Evolutionary conservation across 2,888 invertebrate species (phyloP), one percentile per base, ranked within the genome.

Genomic region (Drosophila helvetica): DNA sequence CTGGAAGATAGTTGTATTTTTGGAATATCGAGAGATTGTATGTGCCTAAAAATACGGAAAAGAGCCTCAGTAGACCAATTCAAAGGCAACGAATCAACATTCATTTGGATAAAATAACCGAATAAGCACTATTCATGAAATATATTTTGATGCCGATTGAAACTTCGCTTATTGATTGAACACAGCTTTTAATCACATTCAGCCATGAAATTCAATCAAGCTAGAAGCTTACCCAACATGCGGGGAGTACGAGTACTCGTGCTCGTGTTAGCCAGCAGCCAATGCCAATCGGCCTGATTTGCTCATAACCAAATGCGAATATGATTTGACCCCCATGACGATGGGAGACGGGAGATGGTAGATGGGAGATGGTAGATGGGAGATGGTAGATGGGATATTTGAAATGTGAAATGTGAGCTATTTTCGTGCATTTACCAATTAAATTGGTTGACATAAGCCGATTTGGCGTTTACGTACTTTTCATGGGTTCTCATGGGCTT

Each of bases 381-480:
- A 0, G 22, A 1, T 19, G 22, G 22, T 22, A 5, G 22, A 22
- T 22, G 22, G 27, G 27, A 27, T 22, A 27, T 27, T 7, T 27
- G 7, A 38, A 12, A 47, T 46, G 18, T 18, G 12, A 30, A 33
- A 19, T 53, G 19, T 50, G 30, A 48, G 46, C 18, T 72, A 57
- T 52, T 78, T 73, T 73, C 83, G 63, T 47, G 42, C 65, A 65
- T 74, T 80, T 66, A 48, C 52, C 68, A 78, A 80, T 77, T 81
- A 74, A 77, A 70, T 82, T 66, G 53, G 78, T 66, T 78, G 71
- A 54, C 71, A 78, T 76, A 80, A 84, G 87, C 81, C 61, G 81
- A 74, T 84, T 78, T 68, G 47, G 55, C 47, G 54, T 54, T 54
- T 56, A 54, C 53, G 53, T 57, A 22, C 30, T 33, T 30, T 47